phyloP scores from a whole-genome alignment of 2,113 vertebrate species.

The Paramormyrops kingsleyae region DNA sequence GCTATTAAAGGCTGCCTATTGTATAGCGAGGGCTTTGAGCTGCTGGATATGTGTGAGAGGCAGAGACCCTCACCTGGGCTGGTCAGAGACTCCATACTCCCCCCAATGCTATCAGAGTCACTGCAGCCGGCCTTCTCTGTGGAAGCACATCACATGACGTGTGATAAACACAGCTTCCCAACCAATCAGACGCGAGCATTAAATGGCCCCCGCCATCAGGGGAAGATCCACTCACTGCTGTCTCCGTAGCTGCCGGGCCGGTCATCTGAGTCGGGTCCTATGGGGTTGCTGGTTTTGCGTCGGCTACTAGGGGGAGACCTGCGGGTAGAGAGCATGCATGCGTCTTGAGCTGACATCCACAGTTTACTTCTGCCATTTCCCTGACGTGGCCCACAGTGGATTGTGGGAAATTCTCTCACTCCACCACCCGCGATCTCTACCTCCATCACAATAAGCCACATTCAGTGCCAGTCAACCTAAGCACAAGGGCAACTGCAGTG shows the following conservation, averaged over 20 bases:
- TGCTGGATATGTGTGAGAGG: neutral
- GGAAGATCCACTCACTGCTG: conserved; percentile 39
- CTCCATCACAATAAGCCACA: neutral
- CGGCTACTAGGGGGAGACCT: conserved; percentile 24
- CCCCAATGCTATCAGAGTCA: conserved; percentile 73
- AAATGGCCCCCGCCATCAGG: neutral
- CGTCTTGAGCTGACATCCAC: neutral
- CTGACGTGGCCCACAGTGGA: neutral
- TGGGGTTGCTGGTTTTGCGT: conserved; percentile 51
- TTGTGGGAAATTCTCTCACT: neutral
- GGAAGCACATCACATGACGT: neutral
- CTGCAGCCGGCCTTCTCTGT: conserved; percentile 54
- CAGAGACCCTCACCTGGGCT: conserved; percentile 68
- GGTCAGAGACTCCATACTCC: conserved; percentile 71
- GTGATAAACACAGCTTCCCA: neutral
- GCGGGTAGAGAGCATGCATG: neutral
- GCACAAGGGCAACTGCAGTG: neutral
- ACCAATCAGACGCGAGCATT: neutral
- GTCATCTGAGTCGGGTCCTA: conserved; percentile 38
- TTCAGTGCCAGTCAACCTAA: neutral
- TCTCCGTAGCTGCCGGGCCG: conserved; percentile 36
- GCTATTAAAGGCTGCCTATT: neutral
- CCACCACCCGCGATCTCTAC: neutral
- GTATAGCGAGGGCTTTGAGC: neutral
- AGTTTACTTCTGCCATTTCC: neutral